phyloP scores from a whole-genome alignment of 1,140 invertebrate genomes.

The Drosophila lacteicornis region DNA sequence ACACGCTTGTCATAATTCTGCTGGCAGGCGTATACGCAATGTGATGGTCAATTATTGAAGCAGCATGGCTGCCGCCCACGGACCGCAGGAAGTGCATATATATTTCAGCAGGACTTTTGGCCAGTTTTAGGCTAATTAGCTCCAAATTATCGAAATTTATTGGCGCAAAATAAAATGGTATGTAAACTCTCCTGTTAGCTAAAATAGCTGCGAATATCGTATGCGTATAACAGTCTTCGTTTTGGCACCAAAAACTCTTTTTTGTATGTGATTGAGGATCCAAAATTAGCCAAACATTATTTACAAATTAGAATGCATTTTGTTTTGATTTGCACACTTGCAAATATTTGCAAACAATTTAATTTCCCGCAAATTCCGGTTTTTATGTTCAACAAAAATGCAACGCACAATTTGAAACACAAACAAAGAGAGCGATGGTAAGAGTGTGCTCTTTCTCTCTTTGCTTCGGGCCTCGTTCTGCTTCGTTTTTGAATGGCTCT shows the following conservation, averaged over 20 bases:
- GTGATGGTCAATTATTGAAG: conserved; percentile 56
- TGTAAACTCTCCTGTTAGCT: background rate
- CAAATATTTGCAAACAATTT: conserved; percentile 16
- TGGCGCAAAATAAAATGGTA: background rate
- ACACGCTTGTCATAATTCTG: conserved; percentile 58
- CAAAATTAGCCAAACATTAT: background rate
- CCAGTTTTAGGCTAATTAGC: conserved; percentile 54
- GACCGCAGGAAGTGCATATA: conserved; percentile 45
- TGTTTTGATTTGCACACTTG: conserved; percentile 2
- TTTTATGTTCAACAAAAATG: conserved; percentile 16
- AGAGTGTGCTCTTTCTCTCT: background rate
- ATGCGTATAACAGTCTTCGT: conserved; percentile 13
- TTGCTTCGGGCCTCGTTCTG: background rate
- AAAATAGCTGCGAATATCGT: conserved; percentile 29
- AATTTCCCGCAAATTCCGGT: conserved; percentile 15
- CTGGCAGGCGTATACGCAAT: conserved; percentile 53
- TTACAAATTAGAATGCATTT: background rate
- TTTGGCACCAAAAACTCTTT: background rate
- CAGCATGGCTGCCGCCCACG: conserved; percentile 1
- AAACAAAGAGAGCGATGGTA: background rate
- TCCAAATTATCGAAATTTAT: conserved; percentile 42
- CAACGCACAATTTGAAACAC: conserved; percentile 13
- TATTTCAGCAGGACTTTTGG: conserved; percentile 52
- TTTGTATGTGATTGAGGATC: background rate
- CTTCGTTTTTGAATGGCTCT: background rate